A percentile compares a stretch with the other conserved stretches of the same genome.
phyloP scores from a whole-genome alignment of 2,888 invertebrate species.

The Cerastoderma edule region DNA sequence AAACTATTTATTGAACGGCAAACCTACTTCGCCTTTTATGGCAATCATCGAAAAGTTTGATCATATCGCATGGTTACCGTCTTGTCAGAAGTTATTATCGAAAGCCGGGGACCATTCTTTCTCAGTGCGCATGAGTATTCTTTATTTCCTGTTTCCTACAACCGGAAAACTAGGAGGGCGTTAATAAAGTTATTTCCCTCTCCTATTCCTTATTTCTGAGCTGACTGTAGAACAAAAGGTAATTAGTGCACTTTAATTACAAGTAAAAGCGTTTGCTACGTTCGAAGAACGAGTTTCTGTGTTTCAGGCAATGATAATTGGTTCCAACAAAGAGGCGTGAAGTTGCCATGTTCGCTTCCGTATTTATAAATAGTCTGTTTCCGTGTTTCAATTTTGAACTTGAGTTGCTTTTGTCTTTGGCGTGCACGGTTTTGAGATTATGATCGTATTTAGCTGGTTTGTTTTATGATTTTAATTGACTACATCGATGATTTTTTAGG shows the following conservation, averaged over 20 bases:
- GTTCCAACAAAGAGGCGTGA: no score
- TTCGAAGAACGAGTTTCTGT: no score
- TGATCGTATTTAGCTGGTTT: neutral
- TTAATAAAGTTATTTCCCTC: constrained; percentile 15
- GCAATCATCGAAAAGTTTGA: neutral
- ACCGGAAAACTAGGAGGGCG: constrained; percentile 54
- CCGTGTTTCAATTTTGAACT: neutral
- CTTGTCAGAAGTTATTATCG: neutral
- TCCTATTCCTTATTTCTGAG: neutral
- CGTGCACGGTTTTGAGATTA: neutral
- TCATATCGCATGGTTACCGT: constrained; percentile 3
- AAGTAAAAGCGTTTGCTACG: no score
- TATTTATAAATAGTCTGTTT: neutral
- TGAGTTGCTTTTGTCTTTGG: neutral
- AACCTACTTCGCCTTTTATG: constrained; percentile 42
- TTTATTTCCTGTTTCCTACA: constrained; percentile 55
- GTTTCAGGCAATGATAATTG: no score
- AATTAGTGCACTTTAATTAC: no score
- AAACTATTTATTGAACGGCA: neutral
- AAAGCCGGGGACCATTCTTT: constrained; percentile 1
- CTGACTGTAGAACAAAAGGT: neutral
- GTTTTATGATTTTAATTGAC: neutral
- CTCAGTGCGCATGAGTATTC: constrained; percentile 44
- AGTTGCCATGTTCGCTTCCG: neutral
- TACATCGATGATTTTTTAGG: neutral